Evolutionary conservation across 2,888 invertebrate species (phyloP).

Genomic region (Microctonus hyperodae): DNA sequence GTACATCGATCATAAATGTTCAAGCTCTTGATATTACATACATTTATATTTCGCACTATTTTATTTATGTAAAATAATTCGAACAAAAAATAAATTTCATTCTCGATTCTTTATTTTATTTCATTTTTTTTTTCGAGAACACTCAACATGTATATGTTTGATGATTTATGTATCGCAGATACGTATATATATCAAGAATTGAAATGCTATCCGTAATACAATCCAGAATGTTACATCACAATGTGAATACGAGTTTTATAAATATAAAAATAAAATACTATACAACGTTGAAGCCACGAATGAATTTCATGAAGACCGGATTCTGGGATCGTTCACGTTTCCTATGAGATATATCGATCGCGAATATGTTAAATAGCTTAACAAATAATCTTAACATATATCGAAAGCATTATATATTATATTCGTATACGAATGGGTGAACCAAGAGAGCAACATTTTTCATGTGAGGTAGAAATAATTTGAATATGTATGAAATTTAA

Average conservation of each 20-base stretch:
- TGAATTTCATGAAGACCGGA: constrained; percentile 12
- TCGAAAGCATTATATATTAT: too few species aligned
- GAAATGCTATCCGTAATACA: constrained; percentile 19
- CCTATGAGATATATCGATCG: constrained; percentile 1
- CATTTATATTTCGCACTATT: not conserved
- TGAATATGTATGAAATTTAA: too few species aligned
- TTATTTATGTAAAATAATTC: too few species aligned
- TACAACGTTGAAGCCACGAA: constrained; percentile 8
- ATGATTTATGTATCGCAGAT: constrained; percentile 20
- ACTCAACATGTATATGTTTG: not conserved
- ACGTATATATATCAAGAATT: constrained; percentile 18
- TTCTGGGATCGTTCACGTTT: not conserved
- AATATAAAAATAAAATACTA: constrained; percentile 13
- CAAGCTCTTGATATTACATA: constrained; percentile 15
- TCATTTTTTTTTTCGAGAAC: not conserved
- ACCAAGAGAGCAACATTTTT: too few species aligned
- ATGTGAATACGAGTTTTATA: not conserved
- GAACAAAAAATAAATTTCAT: not conserved
- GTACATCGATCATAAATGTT: not conserved
- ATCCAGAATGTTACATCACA: constrained; percentile 22
- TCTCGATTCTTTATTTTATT: too few species aligned
- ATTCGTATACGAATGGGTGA: too few species aligned
- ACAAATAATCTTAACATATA: not conserved
- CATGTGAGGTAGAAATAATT: too few species aligned
- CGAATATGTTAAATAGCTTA: not conserved